These are phyloP conservation scores for Enteromius thamalakanensis DNA, from an alignment of 2,797 vertebrate species.

Conservation along the genomic window DNA sequence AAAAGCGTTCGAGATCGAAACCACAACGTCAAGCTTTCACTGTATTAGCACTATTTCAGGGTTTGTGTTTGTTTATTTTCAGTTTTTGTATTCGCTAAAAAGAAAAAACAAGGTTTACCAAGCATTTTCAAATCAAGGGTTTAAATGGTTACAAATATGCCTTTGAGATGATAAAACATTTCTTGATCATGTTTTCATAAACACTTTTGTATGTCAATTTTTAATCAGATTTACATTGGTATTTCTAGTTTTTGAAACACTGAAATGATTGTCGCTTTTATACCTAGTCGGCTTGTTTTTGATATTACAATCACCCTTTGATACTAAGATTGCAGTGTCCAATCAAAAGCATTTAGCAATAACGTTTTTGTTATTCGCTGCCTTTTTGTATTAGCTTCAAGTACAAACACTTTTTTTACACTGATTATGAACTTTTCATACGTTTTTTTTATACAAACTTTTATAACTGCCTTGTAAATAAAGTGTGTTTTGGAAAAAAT, in stretches of 20 bases:
- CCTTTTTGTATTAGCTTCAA: conserved; percentile 82
- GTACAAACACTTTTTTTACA: conserved; percentile 82
- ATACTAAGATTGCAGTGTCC: conserved; percentile 72
- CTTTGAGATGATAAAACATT: conserved; percentile 75
- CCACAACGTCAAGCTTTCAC: conserved; percentile 15
- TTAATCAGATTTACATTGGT: conserved; percentile 57
- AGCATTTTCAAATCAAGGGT: conserved; percentile 82
- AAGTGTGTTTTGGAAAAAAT: conserved; percentile 85
- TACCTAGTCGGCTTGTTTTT: conserved; percentile 70
- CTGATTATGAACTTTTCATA: conserved; percentile 73
- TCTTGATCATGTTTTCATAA: conserved; percentile 74
- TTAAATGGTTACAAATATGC: conserved; percentile 78
- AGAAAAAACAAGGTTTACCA: conserved; percentile 69
- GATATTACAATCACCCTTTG: conserved; percentile 70
- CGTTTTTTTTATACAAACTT: conserved; percentile 69
- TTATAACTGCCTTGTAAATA: conserved; percentile 96
- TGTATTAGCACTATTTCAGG: conserved; percentile 51
- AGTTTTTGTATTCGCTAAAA: conserved; percentile 43
- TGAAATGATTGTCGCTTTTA: conserved; percentile 64
- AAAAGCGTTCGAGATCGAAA: conserved; percentile 12
- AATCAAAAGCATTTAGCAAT: conserved; percentile 75
- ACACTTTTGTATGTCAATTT: conserved; percentile 71
- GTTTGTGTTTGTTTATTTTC: conserved; percentile 34
- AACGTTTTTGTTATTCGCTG: conserved; percentile 78
- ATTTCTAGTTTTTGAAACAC: conserved; percentile 68